Conservation (phyloP, 1,140 invertebrate genomes). For the Zeugodacus cucurbitae region DNA sequence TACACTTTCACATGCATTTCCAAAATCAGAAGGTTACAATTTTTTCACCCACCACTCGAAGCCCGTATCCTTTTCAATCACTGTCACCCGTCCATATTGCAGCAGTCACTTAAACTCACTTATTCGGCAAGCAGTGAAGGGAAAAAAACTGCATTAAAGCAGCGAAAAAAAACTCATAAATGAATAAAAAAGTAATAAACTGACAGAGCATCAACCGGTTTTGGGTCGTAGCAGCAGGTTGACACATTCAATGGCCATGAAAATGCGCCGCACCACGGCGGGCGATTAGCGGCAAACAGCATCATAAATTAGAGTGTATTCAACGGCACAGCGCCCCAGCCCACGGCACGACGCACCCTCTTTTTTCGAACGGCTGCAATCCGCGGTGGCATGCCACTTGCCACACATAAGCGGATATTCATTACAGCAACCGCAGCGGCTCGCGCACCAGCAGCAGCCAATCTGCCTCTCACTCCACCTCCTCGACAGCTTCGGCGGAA, state of each 20-base stretch:
- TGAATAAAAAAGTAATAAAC: conserved; percentile 33
- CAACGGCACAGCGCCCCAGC: not conserved
- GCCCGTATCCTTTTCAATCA: conserved; percentile 47
- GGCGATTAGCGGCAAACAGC: conserved; percentile 45
- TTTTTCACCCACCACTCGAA: not conserved
- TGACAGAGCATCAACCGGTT: not conserved
- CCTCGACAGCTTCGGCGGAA: not conserved
- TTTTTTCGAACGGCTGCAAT: not conserved
- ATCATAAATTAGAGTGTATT: conserved; percentile 25
- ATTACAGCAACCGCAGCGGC: conserved; percentile 62
- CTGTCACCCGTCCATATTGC: conserved; percentile 55
- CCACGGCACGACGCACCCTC: not conserved
- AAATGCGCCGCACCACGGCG: conserved; percentile 45
- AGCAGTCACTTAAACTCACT: conserved; percentile 50
- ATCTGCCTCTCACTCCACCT: not conserved
- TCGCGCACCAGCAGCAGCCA: not conserved
- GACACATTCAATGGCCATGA: conserved; percentile 24
- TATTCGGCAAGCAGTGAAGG: not conserved
- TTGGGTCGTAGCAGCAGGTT: conserved; percentile 41
- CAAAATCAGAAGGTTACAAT: not conserved
- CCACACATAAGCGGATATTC: conserved; percentile 61
- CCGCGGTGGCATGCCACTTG: not conserved
- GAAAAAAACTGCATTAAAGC: not conserved
- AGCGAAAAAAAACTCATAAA: not conserved
- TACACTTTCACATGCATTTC: not conserved